Conservation (phyloP, 2,113 vertebrate species). For the Tachysurus fulvidraco region DNA sequence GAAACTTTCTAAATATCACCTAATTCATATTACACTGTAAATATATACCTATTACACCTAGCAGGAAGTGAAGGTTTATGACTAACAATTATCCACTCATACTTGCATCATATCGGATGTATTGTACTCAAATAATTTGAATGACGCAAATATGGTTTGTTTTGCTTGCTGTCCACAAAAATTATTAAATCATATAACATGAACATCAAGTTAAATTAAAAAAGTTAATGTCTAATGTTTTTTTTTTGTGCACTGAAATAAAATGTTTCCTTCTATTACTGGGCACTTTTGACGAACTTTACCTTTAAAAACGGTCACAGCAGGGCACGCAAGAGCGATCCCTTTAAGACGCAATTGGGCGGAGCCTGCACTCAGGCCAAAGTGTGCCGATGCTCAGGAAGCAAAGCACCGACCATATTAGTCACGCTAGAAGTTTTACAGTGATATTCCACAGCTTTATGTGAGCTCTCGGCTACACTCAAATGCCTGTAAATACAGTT, state of each 20-base stretch:
- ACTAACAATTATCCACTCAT: background rate
- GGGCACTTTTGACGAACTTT: background rate
- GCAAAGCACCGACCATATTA: conserved; percentile 63
- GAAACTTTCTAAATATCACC: background rate
- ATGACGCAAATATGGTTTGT: background rate
- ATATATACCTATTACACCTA: background rate
- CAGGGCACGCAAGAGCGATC: conserved; percentile 31
- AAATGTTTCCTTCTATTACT: background rate
- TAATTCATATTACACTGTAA: background rate
- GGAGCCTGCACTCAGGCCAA: conserved; percentile 34
- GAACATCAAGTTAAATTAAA: background rate
- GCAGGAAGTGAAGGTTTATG: background rate
- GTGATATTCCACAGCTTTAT: conserved; percentile 38
- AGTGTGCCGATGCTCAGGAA: conserved; percentile 70
- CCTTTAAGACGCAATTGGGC: conserved; percentile 72
- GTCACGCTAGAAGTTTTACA: conserved; percentile 60
- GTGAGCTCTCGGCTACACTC: conserved; percentile 3
- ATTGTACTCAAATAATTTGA: background rate
- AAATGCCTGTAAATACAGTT: background rate
- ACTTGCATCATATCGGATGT: background rate
- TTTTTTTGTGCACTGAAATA: background rate
- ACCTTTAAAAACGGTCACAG: background rate
- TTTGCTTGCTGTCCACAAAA: background rate
- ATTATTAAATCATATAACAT: background rate
- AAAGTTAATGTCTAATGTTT: no score